Conservation (phyloP, 1,140 invertebrate species). For the Bacillus rossius region DNA sequence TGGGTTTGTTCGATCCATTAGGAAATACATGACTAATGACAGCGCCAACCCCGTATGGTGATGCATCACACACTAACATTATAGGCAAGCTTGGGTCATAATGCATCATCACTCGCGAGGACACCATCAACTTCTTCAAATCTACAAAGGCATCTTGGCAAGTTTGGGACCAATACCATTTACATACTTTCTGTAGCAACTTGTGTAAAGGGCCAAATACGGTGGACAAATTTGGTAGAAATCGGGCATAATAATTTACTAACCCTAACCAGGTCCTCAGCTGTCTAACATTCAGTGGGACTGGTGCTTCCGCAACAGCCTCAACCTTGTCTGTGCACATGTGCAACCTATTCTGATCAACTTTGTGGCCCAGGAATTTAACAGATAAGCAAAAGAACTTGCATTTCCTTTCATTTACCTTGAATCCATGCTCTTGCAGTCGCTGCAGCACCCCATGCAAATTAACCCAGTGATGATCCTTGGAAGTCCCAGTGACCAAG, state of each 20-base stretch:
- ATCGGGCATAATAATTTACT: conserved; percentile 34
- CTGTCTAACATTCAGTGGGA: conserved; percentile 5
- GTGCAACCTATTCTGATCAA: neutral
- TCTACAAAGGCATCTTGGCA: conserved; percentile 27
- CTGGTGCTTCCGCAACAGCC: conserved; percentile 21
- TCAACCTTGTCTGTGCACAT: conserved; percentile 14
- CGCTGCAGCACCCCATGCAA: neutral
- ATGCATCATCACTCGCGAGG: conserved; percentile 31
- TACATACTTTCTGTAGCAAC: conserved; percentile 22
- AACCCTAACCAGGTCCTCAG: neutral
- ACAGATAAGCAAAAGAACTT: neutral
- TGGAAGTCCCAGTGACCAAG: neutral
- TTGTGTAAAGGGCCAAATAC: conserved; percentile 27
- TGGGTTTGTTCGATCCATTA: conserved; percentile 39
- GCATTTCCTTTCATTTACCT: conserved; percentile 2
- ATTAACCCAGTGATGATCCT: neutral
- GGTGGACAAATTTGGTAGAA: conserved; percentile 32
- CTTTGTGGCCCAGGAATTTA: neutral
- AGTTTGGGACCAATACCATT: conserved; percentile 26
- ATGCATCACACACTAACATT: conserved; percentile 42
- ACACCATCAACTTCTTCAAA: conserved; percentile 26
- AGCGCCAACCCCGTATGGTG: conserved; percentile 39
- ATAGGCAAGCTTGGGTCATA: conserved; percentile 44
- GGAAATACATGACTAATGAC: conserved; percentile 39
- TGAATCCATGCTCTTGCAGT: neutral